Evolutionary conservation across 2,888 invertebrate genomes (phyloP).

Genomic region (Mylabris sibirica): DNA sequence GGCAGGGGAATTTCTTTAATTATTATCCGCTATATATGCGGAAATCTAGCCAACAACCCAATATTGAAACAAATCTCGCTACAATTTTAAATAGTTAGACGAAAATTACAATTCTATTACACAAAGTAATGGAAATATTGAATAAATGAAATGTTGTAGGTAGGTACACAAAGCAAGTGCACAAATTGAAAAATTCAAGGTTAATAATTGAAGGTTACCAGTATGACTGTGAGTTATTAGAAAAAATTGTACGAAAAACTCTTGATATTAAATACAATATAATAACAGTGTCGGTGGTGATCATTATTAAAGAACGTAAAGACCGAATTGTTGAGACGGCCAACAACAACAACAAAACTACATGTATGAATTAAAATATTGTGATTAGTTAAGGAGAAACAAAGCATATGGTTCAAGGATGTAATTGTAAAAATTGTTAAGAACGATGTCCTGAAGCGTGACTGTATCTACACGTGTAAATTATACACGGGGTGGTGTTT

Average conservation of each 20-base stretch:
- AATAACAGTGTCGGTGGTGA: slow-evolving; percentile 21
- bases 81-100: no score
- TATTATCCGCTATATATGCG: slow-evolving; percentile 12
- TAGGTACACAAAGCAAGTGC: slow-evolving; percentile 7
- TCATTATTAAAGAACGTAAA: slow-evolving; percentile 14
- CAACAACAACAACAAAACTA: neutral
- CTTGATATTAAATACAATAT: slow-evolving; percentile 9
- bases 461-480: slow-evolving; percentile 20
- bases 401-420: slow-evolving; percentile 42
- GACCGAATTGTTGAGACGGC: neutral
- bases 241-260: neutral
- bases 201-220: neutral
- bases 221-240: neutral
- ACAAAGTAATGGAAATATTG: neutral
- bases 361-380: neutral
- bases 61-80: neutral
- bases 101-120: neutral
- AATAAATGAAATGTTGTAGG: neutral
- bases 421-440: slow-evolving; percentile 38
- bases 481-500: neutral
- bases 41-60: slow-evolving; percentile 16
- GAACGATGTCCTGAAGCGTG: slow-evolving; percentile 41
- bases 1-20: slow-evolving; percentile 11
- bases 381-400: slow-evolving; percentile 30
- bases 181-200: slow-evolving; percentile 11